Conservation (phyloP, 2,113 vertebrate genomes). For the Pollachius pollachius region DNA sequence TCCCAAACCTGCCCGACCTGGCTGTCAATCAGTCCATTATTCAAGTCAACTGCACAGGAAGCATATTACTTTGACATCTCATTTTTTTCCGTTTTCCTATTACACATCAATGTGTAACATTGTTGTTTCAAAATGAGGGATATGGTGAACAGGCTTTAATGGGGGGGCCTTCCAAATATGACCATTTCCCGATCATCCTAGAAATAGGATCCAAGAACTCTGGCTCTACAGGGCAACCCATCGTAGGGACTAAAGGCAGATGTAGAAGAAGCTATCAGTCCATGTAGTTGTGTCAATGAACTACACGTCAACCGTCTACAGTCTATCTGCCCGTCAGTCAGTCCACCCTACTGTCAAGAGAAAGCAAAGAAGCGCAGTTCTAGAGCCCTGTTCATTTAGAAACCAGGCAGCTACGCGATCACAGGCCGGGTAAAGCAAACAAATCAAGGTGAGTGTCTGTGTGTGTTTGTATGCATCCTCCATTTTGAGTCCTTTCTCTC, state of each 20-base stretch:
- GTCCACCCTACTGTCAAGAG: conserved; percentile 11
- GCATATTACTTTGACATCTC: neutral
- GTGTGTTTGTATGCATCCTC: conserved; percentile 13
- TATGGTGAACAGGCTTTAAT: no score
- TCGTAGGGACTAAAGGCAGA: conserved; percentile 10
- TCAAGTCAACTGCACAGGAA: conserved; percentile 6
- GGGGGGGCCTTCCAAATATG: no score
- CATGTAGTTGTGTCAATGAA: conserved; percentile 2
- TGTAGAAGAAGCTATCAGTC: conserved; percentile 19
- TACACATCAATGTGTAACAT: no score
- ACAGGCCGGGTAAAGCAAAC: neutral
- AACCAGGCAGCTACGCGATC: conserved; percentile 4
- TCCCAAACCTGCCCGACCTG: conserved; percentile 1
- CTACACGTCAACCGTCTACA: conserved; percentile 24
- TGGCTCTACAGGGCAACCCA: conserved; percentile 7
- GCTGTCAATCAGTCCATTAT: neutral
- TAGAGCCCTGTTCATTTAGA: conserved; percentile 1
- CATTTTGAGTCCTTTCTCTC: conserved; percentile 3
- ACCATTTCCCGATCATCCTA: neutral
- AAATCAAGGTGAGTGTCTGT: neutral
- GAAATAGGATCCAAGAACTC: neutral
- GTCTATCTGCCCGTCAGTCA: conserved; percentile 31
- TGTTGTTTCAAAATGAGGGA: no score
- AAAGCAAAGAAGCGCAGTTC: neutral
- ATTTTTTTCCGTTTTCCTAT: no score